phyloP scores from a whole-genome alignment of 2,888 invertebrate genomes.

The Anorthoa munda region DNA sequence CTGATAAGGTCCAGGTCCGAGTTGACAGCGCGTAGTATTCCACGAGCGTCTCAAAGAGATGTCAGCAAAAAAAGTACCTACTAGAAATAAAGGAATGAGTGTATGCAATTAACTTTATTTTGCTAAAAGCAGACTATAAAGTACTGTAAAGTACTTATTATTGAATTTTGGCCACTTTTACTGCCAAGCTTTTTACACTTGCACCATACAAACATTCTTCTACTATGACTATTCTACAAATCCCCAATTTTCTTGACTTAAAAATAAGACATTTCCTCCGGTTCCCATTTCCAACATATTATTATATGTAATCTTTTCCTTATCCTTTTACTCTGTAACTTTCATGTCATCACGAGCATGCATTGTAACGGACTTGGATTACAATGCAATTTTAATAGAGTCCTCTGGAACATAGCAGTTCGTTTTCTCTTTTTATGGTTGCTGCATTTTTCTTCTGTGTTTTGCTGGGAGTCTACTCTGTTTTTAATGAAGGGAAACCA shows the following conservation, averaged over 20 bases:
- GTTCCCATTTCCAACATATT: constrained; percentile 13
- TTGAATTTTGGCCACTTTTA: no score
- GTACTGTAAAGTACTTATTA: no score
- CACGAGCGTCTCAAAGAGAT: no score
- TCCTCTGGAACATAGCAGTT: background rate
- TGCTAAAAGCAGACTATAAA: no score
- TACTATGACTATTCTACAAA: constrained; percentile 49
- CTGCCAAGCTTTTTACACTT: constrained; percentile 18
- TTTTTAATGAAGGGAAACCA: background rate
- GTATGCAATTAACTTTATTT: no score
- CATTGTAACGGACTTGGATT: background rate
- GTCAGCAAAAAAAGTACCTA: no score
- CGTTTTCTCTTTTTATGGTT: background rate
- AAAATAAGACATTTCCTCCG: constrained; percentile 38
- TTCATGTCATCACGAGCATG: background rate
- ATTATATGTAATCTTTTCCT: constrained; percentile 17
- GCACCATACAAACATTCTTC: constrained; percentile 28
- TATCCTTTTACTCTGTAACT: background rate
- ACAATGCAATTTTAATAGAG: background rate
- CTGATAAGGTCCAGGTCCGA: no score
- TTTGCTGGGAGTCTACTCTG: background rate
- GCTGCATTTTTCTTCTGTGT: background rate
- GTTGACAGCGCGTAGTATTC: no score
- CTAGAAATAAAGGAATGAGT: no score
- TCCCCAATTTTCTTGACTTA: constrained; percentile 60